Percentiles rank a stretch among this genome's conserved stretches.
Evolutionary conservation across 2,113 vertebrate species (phyloP).

Genomic region (Sciurus niger): DNA sequence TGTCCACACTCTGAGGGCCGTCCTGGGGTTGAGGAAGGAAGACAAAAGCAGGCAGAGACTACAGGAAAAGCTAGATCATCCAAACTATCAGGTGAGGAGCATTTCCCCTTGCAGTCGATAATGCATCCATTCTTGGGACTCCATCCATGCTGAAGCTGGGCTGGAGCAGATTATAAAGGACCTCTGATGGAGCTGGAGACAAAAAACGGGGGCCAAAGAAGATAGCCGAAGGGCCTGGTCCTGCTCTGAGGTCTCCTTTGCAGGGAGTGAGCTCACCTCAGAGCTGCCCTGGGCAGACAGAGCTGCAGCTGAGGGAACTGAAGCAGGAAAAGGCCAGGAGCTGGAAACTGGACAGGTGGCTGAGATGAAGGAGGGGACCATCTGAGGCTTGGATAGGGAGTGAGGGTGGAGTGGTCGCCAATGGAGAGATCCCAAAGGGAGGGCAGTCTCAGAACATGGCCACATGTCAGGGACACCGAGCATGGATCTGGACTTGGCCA

Average conservation of each 20-base stretch:
- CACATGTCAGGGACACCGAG: not conserved
- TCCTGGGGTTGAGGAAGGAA: not conserved
- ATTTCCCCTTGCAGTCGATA: fast-evolving
- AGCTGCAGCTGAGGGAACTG: not conserved
- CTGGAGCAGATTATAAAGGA: not conserved
- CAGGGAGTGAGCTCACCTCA: not conserved
- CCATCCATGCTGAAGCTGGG: not conserved
- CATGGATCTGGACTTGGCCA: not conserved
- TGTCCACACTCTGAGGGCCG: not conserved
- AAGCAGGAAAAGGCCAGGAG: not conserved
- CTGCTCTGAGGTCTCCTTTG: constrained; percentile 22
- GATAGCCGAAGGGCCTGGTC: not conserved
- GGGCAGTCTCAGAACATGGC: not conserved
- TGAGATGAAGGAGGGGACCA: not conserved
- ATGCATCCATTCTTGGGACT: not conserved
- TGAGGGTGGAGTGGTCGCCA: not conserved
- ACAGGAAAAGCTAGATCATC: not conserved
- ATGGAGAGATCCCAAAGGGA: not conserved
- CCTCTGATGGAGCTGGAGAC: not conserved
- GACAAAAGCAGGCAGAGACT: not conserved
- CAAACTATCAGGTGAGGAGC: not conserved
- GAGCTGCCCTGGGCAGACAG: not conserved
- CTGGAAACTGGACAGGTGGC: not conserved
- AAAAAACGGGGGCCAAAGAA: not conserved
- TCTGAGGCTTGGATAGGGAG: not conserved